Base-by-base conservation (phyloP, 2,888 invertebrate genomes). In the Deilephila porcellus region DNA sequence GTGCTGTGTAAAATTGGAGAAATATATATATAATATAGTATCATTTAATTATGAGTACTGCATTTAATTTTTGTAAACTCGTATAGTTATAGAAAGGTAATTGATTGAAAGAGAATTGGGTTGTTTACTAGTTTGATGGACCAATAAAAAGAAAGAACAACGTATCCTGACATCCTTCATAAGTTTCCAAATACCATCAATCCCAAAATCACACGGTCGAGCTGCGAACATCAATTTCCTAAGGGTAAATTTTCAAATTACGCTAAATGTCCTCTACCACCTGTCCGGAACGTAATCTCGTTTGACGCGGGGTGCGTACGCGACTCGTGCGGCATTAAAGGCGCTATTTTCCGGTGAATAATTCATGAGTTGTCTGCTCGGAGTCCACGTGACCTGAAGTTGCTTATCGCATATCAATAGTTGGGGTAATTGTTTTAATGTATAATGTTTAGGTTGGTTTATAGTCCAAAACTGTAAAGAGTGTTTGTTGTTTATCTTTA, bases 381-480 rank as follows among this genome's bases (percentile, higher is more conserved):
- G 25, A 25, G n/a, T n/a, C 56, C 53, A 67, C 56, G 56, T 34
- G 37, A 71, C 37, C 20, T 20, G n/a, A 52, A 71, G 60, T 60
- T 71, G 71, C 34, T 45, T 37, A 71, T 71, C 60, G 71, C 60
- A 45, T 71, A 60, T 45, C 45, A 20, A 71, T 60, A 71, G 60
- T 71, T 71, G 60, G 71, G 60, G 60, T 45, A 67, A 67, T 52
- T 67, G 52, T 67, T 67, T 67, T 67, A 67, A 67, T 67, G 29
- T 8, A 52, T 25, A 19, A 67, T 25, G 11, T 20, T 20, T 67
- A 17, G 45, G 45, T n/a, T 56, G 56, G 56, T 17, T 19, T 19
- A 53, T 37, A 37, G 37, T 8, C 11, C 11, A 14, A 14, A 45
- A 45, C 45, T 45, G 11, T 45, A 37, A 25, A 25, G 37, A 45